phyloP scores from a whole-genome alignment of 2,797 vertebrate genomes.

The Adelosebastes latens region DNA sequence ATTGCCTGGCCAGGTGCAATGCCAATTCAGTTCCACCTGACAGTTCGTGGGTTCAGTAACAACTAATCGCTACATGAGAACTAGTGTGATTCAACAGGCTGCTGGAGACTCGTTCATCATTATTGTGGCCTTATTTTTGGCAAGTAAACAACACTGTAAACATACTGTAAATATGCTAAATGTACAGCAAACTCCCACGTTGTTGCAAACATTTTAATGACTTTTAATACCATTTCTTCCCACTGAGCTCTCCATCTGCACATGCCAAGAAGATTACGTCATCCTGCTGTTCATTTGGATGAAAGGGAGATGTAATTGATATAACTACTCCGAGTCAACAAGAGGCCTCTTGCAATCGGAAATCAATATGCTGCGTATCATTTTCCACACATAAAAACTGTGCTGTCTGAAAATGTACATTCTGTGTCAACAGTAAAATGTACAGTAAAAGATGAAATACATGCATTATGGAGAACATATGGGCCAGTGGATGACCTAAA shows the following conservation, averaged over 20 bases:
- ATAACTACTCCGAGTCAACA: background rate
- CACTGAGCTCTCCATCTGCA: background rate
- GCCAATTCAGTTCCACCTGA: background rate
- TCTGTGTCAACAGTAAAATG: background rate
- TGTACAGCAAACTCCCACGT: background rate
- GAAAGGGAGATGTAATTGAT: background rate
- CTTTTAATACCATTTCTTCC: background rate
- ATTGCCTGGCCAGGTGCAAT: background rate
- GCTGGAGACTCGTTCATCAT: background rate
- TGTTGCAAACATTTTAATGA: background rate
- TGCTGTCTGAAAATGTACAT: background rate
- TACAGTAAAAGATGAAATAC: background rate
- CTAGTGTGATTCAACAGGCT: background rate
- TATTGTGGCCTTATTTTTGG: too few relatives aligned
- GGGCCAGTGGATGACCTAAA: constrained; percentile 4
- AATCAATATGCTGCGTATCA: background rate
- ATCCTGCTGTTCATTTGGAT: background rate
- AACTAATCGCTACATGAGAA: background rate
- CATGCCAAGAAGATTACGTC: background rate
- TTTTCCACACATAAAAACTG: background rate
- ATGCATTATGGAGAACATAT: background rate
- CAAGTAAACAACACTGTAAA: background rate
- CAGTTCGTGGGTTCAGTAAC: background rate
- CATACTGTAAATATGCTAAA: background rate
- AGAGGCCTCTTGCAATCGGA: background rate